These are phyloP conservation scores for Notarius quadriscutis DNA, from an alignment of 2,113 vertebrate genomes.

Conservation along the genomic window DNA sequence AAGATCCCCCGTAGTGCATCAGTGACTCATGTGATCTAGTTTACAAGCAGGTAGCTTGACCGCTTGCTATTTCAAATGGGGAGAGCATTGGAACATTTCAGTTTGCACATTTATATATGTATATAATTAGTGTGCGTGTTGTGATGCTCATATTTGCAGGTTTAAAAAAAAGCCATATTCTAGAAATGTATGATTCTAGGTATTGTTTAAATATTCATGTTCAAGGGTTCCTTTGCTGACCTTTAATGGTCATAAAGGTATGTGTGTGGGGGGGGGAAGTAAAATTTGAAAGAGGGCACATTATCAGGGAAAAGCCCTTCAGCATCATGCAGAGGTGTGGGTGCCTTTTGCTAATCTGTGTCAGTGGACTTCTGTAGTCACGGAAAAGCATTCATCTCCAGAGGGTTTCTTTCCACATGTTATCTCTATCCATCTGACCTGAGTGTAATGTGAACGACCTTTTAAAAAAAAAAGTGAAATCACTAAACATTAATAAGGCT, in stretches of 20 bases:
- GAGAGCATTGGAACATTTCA: neutral
- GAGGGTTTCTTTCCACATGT: neutral
- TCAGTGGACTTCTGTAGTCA: constrained; percentile 16
- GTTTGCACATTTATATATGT: neutral
- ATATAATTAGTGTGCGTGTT: neutral
- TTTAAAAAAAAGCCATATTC: neutral
- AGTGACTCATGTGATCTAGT: neutral
- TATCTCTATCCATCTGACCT: constrained; percentile 4
- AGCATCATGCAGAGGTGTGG: constrained; percentile 24
- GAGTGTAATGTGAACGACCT: neutral
- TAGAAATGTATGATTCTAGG: neutral
- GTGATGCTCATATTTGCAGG: neutral
- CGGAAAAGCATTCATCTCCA: neutral
- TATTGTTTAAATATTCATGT: neutral
- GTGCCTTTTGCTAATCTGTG: constrained; percentile 5
- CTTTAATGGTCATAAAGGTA: constrained; percentile 1
- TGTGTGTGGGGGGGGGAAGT: neutral
- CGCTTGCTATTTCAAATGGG: neutral
- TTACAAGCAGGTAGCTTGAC: neutral
- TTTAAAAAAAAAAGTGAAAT: neutral
- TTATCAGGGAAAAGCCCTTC: constrained; percentile 42
- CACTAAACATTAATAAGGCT: neutral
- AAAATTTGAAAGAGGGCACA: constrained; percentile 10
- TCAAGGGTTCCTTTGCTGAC: neutral
- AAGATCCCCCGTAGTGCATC: neutral